A percentile compares a stretch with the other conserved stretches of the same genome.
phyloP scores from a whole-genome alignment of 2,888 invertebrate genomes.

The Iphiclides podalirius region DNA sequence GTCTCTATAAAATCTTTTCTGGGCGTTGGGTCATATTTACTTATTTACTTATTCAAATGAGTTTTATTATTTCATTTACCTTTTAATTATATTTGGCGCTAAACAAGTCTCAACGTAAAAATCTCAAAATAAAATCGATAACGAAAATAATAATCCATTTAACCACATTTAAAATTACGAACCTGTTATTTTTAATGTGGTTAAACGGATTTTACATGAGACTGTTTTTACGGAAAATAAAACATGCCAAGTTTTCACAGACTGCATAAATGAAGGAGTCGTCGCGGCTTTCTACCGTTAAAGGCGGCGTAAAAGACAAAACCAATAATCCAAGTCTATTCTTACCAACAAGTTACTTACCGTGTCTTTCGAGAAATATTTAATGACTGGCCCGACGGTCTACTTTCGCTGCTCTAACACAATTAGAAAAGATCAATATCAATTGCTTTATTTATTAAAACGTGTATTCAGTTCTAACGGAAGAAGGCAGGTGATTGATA shows the following conservation, averaged over 20 bases:
- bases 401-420: conserved; percentile 56
- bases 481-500: conserved; percentile 3
- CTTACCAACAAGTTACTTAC: conserved; percentile 56
- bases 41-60: too few species aligned
- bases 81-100: too few species aligned
- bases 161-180: too few species aligned
- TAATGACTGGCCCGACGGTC: conserved; percentile 57
- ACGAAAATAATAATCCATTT: too few species aligned
- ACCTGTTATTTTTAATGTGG: too few species aligned
- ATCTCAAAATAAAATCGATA: too few species aligned
- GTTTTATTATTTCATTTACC: too few species aligned
- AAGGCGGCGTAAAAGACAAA: conserved; percentile 41
- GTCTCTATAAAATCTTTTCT: too few species aligned
- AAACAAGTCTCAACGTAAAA: too few species aligned
- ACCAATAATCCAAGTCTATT: conserved; percentile 42
- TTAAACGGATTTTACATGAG: too few species aligned
- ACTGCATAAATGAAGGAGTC: conserved; percentile 15
- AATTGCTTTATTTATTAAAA: conserved; percentile 54
- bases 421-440: conserved; percentile 73
- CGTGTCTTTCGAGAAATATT: conserved; percentile 64
- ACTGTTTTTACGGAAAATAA: conserved; percentile 6
- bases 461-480: conserved; percentile 28
- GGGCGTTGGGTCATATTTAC: too few species aligned
- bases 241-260: conserved; percentile 25
- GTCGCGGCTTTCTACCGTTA: conserved; percentile 31